A percentile compares a stretch with the other conserved stretches of the same genome.
phyloP scores from a whole-genome alignment of 2,888 invertebrate genomes.

The Drosophila buzzatii region DNA sequence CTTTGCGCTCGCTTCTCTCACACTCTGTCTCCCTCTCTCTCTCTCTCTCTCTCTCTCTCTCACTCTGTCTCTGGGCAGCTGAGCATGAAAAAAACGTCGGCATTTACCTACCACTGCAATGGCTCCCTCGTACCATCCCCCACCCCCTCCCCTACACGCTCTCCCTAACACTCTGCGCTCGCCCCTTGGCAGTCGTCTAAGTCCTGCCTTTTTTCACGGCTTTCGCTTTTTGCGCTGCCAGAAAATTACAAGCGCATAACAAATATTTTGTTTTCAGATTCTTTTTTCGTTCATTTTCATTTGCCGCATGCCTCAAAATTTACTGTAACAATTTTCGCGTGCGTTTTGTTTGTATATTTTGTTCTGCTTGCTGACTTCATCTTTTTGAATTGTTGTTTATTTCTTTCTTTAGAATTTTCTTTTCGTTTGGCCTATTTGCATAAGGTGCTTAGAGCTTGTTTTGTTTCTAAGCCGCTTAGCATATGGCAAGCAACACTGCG shows the following conservation, averaged over 20 bases:
- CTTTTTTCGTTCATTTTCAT: conserved; percentile 38
- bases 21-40: conserved; percentile 10
- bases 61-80: conserved; percentile 50
- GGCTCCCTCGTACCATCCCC: neutral
- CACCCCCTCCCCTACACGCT: neutral
- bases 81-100: conserved; percentile 62
- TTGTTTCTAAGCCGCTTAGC: conserved; percentile 65
- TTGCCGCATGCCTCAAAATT: conserved; percentile 23
- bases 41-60: neutral
- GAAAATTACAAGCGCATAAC: conserved; percentile 79
- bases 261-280: conserved; percentile 76
- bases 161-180: neutral
- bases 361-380: conserved; percentile 10
- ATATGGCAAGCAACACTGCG: conserved; percentile 37
- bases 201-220: conserved; percentile 50
- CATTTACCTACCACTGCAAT: conserved; percentile 33
- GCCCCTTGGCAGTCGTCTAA: conserved; percentile 3
- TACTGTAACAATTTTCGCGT: conserved; percentile 51
- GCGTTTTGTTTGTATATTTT: conserved; percentile 32
- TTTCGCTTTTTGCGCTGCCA: conserved; percentile 55
- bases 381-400: conserved; percentile 14
- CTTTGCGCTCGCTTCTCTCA: conserved; percentile 25
- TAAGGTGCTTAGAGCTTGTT: conserved; percentile 69
- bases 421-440: conserved; percentile 63
- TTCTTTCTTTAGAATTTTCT: conserved; percentile 5